Evolutionary conservation across 37 sponge, comb jelly and placozoan genomes (phyloP).

Genomic region (Chondrilla cf. caribensis): DNA sequence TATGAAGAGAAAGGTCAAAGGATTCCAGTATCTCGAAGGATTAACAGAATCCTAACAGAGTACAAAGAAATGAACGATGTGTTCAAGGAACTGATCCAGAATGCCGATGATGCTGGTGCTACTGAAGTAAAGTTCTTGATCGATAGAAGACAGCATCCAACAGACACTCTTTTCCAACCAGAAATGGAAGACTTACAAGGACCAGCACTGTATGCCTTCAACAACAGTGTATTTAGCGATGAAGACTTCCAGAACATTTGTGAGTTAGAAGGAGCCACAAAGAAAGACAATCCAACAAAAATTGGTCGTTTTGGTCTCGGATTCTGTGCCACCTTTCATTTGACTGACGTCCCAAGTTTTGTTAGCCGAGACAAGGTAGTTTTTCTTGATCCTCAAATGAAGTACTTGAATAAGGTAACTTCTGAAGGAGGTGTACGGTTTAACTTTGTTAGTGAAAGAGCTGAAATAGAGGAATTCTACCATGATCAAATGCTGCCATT

Average conservation of each 20-base stretch:
- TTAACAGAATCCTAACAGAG: slow-evolving; percentile 51
- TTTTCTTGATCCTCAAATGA: slow-evolving; percentile 81
- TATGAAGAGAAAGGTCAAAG: slow-evolving; percentile 39
- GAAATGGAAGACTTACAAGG: slow-evolving; percentile 80
- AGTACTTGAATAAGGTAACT: slow-evolving; percentile 44
- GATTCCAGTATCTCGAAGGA: slow-evolving; percentile 50
- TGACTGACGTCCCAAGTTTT: slow-evolving; percentile 88
- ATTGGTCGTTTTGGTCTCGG: slow-evolving; percentile 87
- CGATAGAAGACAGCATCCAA: slow-evolving; percentile 57
- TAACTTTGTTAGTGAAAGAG: slow-evolving; percentile 9
- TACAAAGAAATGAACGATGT: slow-evolving; percentile 67
- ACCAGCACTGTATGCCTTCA: slow-evolving; percentile 75
- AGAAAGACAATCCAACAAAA: slow-evolving; percentile 59
- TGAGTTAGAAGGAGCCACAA: slow-evolving; percentile 65
- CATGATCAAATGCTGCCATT: slow-evolving; percentile 70
- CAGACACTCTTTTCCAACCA: slow-evolving; percentile 24
- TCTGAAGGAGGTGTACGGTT: slow-evolving; percentile 56
- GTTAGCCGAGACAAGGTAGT: slow-evolving; percentile 55
- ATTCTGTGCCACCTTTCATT: slow-evolving; percentile 70
- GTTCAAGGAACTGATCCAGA: slow-evolving; percentile 85
- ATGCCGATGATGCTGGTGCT: slow-evolving; percentile 90
- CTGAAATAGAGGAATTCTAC: slow-evolving; percentile 8
- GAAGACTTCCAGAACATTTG: slow-evolving; percentile 74
- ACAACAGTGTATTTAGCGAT: slow-evolving; percentile 66
- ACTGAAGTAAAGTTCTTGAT: slow-evolving; percentile 70